A percentile compares a stretch with the other conserved stretches of the same genome.
Conservation (phyloP, 2,888 invertebrate species). For the Synergus gifuensis region DNA sequence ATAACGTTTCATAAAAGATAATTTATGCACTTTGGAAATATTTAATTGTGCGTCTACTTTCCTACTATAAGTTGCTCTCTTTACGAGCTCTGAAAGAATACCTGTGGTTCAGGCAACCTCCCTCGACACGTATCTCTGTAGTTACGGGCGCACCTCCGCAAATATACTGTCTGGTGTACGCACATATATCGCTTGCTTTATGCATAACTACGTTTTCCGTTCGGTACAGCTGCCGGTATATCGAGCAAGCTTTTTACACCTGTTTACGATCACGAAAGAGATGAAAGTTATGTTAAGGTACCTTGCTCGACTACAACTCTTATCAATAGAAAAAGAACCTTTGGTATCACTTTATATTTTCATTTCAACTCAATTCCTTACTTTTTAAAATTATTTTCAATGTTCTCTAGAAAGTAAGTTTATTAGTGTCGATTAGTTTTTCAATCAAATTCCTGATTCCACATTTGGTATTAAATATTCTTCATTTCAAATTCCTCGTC, state of each 20-base stretch:
- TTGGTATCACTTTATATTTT: neutral
- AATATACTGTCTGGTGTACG: slow-evolving; percentile 10
- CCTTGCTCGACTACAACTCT: neutral
- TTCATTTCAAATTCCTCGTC: no score
- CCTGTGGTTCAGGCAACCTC: slow-evolving; percentile 5
- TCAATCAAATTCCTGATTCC: no score
- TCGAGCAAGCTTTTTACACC: slow-evolving; percentile 12
- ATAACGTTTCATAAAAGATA: no score
- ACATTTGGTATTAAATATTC: no score
- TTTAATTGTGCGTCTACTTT: slow-evolving; percentile 2
- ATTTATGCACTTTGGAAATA: neutral
- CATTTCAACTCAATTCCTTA: no score
- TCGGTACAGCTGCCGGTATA: neutral
- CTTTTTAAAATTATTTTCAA: no score
- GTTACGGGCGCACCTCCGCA: slow-evolving; percentile 9
- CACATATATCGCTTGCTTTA: slow-evolving; percentile 28
- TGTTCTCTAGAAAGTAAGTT: no score
- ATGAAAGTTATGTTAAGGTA: neutral
- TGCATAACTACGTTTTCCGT: slow-evolving; percentile 32
- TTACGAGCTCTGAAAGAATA: slow-evolving; percentile 1
- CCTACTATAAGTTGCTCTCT: neutral
- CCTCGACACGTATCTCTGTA: slow-evolving; percentile 23
- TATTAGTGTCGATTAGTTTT: no score
- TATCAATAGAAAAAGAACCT: neutral
- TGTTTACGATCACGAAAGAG: neutral